phyloP scores from a whole-genome alignment of 2,888 invertebrate genomes.

The Hemithea aestivaria region DNA sequence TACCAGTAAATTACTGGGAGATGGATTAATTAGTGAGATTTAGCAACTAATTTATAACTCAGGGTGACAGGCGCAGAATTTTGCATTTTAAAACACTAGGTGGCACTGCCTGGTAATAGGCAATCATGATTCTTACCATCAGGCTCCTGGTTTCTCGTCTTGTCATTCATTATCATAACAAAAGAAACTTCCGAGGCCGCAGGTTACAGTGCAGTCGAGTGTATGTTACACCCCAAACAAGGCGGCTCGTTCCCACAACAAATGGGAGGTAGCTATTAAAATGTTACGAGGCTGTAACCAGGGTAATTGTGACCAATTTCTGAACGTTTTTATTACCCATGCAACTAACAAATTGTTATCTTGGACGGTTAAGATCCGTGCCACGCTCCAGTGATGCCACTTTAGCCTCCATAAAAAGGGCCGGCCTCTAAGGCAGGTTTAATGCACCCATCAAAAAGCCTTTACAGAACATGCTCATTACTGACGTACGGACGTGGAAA shows the following conservation, averaged over 20 bases:
- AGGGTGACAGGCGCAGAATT: no score
- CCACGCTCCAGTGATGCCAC: conserved; percentile 40
- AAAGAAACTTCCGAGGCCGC: neutral
- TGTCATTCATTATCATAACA: no score
- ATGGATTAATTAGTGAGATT: no score
- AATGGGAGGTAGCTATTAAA: conserved; percentile 65
- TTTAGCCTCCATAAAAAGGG: conserved; percentile 35
- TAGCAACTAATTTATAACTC: no score
- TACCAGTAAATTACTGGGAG: no score
- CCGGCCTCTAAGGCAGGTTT: conserved; percentile 18
- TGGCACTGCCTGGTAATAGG: no score
- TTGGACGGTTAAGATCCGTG: conserved; percentile 42
- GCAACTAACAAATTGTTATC: conserved; percentile 69
- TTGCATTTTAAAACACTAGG: no score
- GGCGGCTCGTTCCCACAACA: conserved; percentile 55
- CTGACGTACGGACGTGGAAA: conserved; percentile 6
- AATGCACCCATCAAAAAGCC: conserved; percentile 21
- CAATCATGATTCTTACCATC: no score
- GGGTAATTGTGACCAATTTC: conserved; percentile 73
- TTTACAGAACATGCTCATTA: conserved; percentile 15
- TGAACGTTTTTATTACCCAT: conserved; percentile 69
- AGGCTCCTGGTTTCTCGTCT: no score
- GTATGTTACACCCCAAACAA: conserved; percentile 6
- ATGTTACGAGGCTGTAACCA: conserved; percentile 69
- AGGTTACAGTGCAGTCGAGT: neutral